Evolutionary conservation across 2,797 vertebrate genomes (phyloP).

Genomic region (Perodicticus potto): DNA sequence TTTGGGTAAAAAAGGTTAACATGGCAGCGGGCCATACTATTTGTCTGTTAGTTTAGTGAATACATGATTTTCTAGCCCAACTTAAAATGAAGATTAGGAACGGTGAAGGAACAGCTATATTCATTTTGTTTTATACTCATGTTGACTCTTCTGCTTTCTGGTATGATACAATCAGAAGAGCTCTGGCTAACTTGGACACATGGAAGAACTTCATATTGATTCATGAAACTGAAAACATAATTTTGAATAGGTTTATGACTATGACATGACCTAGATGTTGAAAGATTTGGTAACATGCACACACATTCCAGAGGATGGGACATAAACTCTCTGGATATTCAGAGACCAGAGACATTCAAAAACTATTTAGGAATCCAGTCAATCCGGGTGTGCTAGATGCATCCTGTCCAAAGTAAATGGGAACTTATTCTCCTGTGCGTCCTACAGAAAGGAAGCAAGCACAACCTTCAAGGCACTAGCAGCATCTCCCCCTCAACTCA

Average conservation of each 20-base stretch:
- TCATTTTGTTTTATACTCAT: not conserved
- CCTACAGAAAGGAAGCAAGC: not conserved
- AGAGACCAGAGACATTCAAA: not conserved
- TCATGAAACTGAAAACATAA: not conserved
- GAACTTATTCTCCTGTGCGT: not conserved
- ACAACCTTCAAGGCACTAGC: not conserved
- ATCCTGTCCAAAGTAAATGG: not conserved
- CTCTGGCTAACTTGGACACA: not conserved
- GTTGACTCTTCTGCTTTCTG: not conserved
- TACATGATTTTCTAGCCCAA: not conserved
- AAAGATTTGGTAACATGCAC: not conserved
- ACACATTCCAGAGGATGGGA: not conserved
- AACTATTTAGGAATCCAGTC: not conserved
- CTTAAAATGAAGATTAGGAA: not conserved
- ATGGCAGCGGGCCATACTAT: not conserved
- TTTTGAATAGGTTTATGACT: not conserved
- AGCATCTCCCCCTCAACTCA: not conserved
- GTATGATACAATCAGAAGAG: not conserved
- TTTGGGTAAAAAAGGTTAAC: not conserved
- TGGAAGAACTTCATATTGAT: not conserved
- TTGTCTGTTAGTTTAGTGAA: constrained; percentile 1
- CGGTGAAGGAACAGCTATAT: not conserved
- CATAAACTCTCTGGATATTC: not conserved
- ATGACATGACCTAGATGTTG: not conserved
- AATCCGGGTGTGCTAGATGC: not conserved